Conservation (phyloP, 23 tunicate species). For the Phallusia fumigata region DNA sequence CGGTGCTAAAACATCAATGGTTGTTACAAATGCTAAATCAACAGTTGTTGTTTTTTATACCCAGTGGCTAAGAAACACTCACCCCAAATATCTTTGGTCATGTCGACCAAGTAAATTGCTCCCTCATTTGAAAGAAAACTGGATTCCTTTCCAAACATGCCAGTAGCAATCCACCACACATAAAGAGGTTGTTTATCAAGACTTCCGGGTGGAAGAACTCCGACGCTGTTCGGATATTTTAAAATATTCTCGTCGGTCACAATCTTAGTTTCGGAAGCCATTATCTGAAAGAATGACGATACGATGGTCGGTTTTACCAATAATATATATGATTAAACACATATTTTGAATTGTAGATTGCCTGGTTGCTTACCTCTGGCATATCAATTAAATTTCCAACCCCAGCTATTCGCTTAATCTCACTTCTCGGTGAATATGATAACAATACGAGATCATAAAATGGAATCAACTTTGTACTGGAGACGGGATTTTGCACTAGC, state of each 20-base stretch:
- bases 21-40: background rate
- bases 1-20: constrained; percentile 39
- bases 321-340: background rate
- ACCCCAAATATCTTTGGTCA: constrained; percentile 64
- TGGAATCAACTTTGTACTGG: constrained; percentile 39
- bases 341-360: no score
- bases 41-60: background rate
- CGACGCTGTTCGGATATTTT: constrained; percentile 65
- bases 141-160: constrained; percentile 35
- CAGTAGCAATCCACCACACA: constrained; percentile 97
- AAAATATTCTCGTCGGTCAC: constrained; percentile 47
- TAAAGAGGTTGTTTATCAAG: constrained; percentile 70
- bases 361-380: background rate
- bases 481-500: constrained; percentile 65
- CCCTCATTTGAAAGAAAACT: constrained; percentile 38
- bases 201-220: constrained; percentile 65
- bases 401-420: constrained; percentile 63
- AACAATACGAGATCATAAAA: constrained; percentile 70
- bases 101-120: constrained; percentile 72
- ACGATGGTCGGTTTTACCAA: background rate
- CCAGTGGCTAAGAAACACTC: background rate
- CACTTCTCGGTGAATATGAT: constrained; percentile 58
- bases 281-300: constrained; percentile 12
- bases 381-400: background rate
- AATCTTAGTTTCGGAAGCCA: constrained; percentile 38